These are phyloP conservation scores for Hydrolagus affinis DNA, from an alignment of 2,113 vertebrate species.

Conservation along the genomic window DNA sequence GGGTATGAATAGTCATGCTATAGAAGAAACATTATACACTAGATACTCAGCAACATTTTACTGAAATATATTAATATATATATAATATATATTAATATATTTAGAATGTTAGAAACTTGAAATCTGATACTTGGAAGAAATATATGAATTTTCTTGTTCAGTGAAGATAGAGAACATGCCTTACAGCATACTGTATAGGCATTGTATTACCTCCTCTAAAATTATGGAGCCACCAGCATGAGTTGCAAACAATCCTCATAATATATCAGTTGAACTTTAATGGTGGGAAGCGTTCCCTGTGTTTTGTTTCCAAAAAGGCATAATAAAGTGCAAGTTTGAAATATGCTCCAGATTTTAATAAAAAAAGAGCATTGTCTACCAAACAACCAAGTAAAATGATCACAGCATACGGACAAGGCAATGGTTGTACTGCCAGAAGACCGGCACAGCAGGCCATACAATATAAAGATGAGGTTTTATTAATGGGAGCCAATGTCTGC, in stretches of 20 bases:
- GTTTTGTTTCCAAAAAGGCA: constrained; percentile 9
- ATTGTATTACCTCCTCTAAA: neutral
- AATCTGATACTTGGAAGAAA: neutral
- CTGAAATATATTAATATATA: no score
- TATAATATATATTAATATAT: no score
- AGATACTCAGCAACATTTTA: no score
- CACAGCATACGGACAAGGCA: neutral
- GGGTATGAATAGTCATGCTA: neutral
- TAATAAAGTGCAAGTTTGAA: constrained; percentile 8
- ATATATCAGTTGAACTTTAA: neutral
- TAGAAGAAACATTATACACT: no score
- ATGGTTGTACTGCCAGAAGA: neutral
- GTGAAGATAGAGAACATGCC: neutral
- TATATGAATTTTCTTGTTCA: neutral
- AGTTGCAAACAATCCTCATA: neutral
- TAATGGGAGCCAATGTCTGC: no score
- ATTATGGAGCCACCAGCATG: neutral
- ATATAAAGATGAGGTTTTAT: no score
- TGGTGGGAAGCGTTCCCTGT: neutral
- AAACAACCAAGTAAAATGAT: neutral
- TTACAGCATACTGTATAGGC: neutral
- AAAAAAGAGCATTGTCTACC: neutral
- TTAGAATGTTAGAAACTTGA: neutral
- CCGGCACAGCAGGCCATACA: no score
- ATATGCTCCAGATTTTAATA: neutral